Conservation (phyloP, 1,140 invertebrate species). For the Phenacoccus solenopsis region DNA sequence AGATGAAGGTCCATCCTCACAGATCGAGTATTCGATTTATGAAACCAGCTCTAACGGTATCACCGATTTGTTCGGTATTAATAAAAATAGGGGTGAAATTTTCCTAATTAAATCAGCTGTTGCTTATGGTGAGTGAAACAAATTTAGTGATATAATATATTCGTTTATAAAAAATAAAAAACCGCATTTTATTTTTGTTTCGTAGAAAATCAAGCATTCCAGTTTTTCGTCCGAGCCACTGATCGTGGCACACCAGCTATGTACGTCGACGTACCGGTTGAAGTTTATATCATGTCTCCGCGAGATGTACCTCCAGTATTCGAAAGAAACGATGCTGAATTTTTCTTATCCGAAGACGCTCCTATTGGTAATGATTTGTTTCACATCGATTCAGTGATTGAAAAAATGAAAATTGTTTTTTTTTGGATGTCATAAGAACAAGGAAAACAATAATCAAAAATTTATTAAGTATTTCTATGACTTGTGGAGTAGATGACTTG, state of each 20-base stretch:
- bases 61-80: slow-evolving; percentile 49
- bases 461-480: too few relatives aligned
- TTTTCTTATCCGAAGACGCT: slow-evolving; percentile 68
- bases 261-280: slow-evolving; percentile 65
- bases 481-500: too few relatives aligned
- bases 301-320: slow-evolving; percentile 57
- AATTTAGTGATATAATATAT: too few relatives aligned
- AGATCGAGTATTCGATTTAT: slow-evolving; percentile 59
- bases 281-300: slow-evolving; percentile 57
- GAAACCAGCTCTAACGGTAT: slow-evolving; percentile 45
- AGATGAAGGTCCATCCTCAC: slow-evolving; percentile 22
- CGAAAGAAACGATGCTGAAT: slow-evolving; percentile 53
- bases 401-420: too few relatives aligned
- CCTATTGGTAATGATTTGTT: too few relatives aligned
- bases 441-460: too few relatives aligned
- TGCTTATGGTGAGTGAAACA: slow-evolving; percentile 41
- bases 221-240: slow-evolving; percentile 76
- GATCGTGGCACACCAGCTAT: slow-evolving; percentile 56
- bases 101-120: slow-evolving; percentile 44
- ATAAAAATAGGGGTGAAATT: slow-evolving; percentile 53
- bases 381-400: too few relatives aligned
- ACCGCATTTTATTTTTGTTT: slow-evolving; percentile 29
- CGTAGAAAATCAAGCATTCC: slow-evolving; percentile 65
- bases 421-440: too few relatives aligned
- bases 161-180: too few relatives aligned